Evolutionary conservation across 2,888 invertebrate species (phyloP), one percentile per base, ranked within the genome.

Genomic region (Neelides folsomi): DNA sequence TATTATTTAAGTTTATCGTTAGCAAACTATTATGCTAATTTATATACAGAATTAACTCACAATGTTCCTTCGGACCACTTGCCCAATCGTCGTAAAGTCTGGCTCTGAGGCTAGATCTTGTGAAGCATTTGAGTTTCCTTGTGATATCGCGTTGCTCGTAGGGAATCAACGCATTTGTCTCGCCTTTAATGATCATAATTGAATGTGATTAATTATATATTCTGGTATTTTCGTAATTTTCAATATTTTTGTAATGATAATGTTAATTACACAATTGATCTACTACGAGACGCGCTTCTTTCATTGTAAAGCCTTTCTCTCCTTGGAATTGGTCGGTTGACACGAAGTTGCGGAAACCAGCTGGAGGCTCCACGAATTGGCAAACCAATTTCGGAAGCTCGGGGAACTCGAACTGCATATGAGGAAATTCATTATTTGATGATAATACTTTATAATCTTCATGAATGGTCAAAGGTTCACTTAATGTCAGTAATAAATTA

Each of bases 371-470:
- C 2, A 49, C 55, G 48, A 60, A 60, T 16, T 58, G 57, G 37
- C 54, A 55, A n/a, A 56, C 57, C 13, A 59, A 47, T 47, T 58
- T 62, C 10, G 61, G 60, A 19, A 62, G 49, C 42, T 62, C 60
- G 8, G 62, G 62, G 46, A 62, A 62, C 41, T 60, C 62, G 39
- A 62, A 62, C 60, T 62, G 19, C 9, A 47, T 40, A 27, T 34
- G 34, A 45, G 44, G 51, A 48, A 38, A 27, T 43, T 43, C 1
- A 40, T 34, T n/a, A 19, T 13, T 44, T 35, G 18, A 1, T 10
- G 13, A 12, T 41, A n/a, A n/a, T n/a, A n/a, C n/a, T n/a, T n/a
- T n/a, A n/a, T n/a, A n/a, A n/a, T n/a, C n/a, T n/a, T n/a, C n/a
- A n/a, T n/a, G n/a, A 27, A 27, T 27, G 7, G 27, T 27, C 7